These are phyloP conservation scores for Akabosia matsudoensis DNA, from an alignment of 1,140 invertebrate species.

Conservation along the genomic window DNA sequence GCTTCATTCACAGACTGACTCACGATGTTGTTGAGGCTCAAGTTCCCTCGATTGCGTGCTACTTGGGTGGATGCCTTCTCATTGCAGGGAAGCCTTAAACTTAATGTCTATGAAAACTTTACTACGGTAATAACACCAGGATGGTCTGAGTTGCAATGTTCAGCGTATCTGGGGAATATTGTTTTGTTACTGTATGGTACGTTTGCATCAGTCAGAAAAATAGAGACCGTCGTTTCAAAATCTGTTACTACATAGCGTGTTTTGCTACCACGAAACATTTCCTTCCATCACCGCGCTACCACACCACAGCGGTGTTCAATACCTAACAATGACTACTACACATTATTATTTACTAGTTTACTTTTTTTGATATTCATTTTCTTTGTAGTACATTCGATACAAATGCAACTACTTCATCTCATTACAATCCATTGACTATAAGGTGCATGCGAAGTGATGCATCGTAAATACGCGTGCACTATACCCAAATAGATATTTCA, in stretches of 20 bases:
- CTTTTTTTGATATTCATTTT: slow-evolving; percentile 1
- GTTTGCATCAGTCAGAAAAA: no score
- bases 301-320: neutral
- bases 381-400: neutral
- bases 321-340: neutral
- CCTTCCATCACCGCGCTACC: neutral
- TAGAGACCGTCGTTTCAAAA: no score
- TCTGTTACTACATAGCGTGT: slow-evolving; percentile 11
- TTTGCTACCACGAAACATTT: slow-evolving; percentile 16
- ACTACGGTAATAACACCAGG: neutral
- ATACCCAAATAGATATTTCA: no score
- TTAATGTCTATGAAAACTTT: no score
- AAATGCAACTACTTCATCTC: slow-evolving; percentile 2
- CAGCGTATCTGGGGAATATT: neutral
- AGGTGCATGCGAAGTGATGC: neutral
- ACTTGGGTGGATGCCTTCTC: no score
- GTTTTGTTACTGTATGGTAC: no score
- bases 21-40: no score
- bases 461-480: no score
- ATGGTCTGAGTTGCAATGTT: neutral
- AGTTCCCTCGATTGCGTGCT: no score
- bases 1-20: no score
- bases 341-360: neutral
- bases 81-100: no score
- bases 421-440: neutral